These are phyloP conservation scores for Pyrocoelia pectoralis DNA, from an alignment of 2,888 invertebrate genomes.

Conservation along the genomic window DNA sequence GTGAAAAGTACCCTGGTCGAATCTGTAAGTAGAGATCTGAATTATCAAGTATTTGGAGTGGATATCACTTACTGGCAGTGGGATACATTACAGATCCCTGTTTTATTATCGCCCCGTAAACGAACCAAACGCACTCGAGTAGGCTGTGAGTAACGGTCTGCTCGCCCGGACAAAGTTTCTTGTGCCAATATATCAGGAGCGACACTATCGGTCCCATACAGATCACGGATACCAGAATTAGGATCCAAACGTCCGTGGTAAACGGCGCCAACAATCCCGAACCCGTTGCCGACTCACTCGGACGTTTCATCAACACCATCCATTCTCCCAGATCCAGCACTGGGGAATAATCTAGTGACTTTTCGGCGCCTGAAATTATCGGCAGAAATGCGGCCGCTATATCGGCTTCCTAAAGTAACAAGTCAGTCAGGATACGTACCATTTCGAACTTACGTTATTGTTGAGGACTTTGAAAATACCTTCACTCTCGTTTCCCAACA, in stretches of 20 bases:
- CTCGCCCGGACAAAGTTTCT: constrained; percentile 68
- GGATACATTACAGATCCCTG: constrained; percentile 85
- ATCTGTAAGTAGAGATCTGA: constrained; percentile 68
- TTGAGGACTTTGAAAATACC: constrained; percentile 71
- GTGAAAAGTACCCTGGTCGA: constrained; percentile 85
- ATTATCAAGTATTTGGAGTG: no score
- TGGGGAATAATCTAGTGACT: constrained; percentile 63
- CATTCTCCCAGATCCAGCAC: constrained; percentile 76
- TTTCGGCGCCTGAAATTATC: constrained; percentile 65
- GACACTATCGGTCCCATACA: constrained; percentile 83
- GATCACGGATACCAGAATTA: constrained; percentile 77
- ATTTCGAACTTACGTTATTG: constrained; percentile 60
- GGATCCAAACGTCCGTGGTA: constrained; percentile 65
- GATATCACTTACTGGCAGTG: constrained; percentile 71
- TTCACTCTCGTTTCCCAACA: constrained; percentile 64
- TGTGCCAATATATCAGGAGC: constrained; percentile 70
- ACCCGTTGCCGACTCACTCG: constrained; percentile 82
- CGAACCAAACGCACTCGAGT: constrained; percentile 84
- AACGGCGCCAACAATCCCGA: constrained; percentile 87
- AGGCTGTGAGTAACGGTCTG: constrained; percentile 66
- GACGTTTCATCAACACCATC: constrained; percentile 82
- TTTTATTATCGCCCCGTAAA: constrained; percentile 86
- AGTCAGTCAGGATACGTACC: not conserved
- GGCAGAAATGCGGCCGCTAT: constrained; percentile 83
- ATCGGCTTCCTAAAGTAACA: constrained; percentile 70